These are phyloP conservation scores for Gadopsis bispinosus DNA, from an alignment of 2,797 vertebrate species.

Conservation along the genomic window DNA sequence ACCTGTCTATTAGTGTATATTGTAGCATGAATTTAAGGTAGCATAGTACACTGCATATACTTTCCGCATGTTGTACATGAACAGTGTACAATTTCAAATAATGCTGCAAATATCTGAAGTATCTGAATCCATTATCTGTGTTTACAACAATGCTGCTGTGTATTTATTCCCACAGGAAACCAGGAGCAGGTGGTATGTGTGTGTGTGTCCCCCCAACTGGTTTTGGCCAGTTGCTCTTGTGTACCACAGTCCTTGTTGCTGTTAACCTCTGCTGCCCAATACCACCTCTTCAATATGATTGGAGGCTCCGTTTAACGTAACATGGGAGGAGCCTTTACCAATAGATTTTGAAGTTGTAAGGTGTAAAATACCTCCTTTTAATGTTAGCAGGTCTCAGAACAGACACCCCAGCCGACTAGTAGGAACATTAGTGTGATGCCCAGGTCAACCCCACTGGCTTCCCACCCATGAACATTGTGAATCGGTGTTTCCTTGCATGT, in stretches of 20 bases:
- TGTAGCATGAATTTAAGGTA: background rate
- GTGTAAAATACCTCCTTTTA: conserved; percentile 5
- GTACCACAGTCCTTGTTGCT: background rate
- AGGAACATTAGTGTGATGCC: conserved; percentile 5
- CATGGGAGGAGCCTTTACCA: conserved; percentile 15
- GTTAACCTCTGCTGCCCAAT: background rate
- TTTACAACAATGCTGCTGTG: background rate
- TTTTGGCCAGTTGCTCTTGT: conserved; percentile 9
- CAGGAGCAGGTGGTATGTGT: conserved; percentile 12
- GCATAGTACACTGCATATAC: background rate
- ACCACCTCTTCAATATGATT: background rate
- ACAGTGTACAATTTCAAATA: background rate
- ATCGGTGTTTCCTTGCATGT: conserved; percentile 7
- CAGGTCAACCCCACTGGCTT: conserved; percentile 20
- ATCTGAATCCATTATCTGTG: background rate
- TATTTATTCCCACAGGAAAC: conserved; percentile 14
- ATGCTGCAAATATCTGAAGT: background rate
- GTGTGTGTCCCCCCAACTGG: background rate
- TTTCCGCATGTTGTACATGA: background rate
- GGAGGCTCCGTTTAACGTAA: conserved; percentile 1
- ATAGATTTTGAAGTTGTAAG: background rate
- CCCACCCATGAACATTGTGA: conserved; percentile 7
- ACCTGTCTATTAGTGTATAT: background rate
- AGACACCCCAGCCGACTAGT: background rate
- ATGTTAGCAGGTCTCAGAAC: conserved; percentile 20